phyloP scores from a whole-genome alignment of 2,797 vertebrate genomes.

The Melanotaenia parkinsoni region DNA sequence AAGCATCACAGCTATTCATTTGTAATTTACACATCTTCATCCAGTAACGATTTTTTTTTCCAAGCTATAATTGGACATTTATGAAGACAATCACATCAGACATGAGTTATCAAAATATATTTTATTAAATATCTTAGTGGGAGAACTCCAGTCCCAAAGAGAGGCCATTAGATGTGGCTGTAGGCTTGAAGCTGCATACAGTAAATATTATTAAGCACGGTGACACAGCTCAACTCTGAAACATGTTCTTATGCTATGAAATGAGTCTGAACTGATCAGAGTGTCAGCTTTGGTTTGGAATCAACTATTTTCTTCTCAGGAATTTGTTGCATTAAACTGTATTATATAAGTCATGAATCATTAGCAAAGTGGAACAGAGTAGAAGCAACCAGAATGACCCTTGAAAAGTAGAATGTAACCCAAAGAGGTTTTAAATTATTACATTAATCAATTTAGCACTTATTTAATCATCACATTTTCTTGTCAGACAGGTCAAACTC shows the following conservation, averaged over 20 bases:
- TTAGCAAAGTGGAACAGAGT: too few relatives aligned
- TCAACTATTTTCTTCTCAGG: background rate
- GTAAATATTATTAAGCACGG: background rate
- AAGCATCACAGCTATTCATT: background rate
- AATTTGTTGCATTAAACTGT: background rate
- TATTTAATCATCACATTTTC: constrained; percentile 16
- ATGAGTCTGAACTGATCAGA: too few relatives aligned
- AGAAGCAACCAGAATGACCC: background rate
- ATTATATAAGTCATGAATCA: background rate
- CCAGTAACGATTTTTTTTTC: background rate
- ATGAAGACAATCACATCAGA: background rate
- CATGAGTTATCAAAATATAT: background rate
- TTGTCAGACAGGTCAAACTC: constrained; percentile 12
- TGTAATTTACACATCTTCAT: background rate
- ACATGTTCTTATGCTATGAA: background rate
- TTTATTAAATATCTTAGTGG: background rate
- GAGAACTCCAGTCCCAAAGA: background rate
- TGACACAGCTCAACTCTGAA: background rate
- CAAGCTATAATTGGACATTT: background rate
- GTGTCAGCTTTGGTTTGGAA: background rate
- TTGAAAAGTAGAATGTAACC: background rate
- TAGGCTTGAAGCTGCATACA: background rate
- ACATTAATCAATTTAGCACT: constrained; percentile 1
- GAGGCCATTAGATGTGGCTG: background rate
- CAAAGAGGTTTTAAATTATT: background rate